These are phyloP conservation scores for Theonella swinhoei DNA, from an alignment of 37 sponge, comb jelly and placozoan genomes.

Conservation along the genomic window DNA sequence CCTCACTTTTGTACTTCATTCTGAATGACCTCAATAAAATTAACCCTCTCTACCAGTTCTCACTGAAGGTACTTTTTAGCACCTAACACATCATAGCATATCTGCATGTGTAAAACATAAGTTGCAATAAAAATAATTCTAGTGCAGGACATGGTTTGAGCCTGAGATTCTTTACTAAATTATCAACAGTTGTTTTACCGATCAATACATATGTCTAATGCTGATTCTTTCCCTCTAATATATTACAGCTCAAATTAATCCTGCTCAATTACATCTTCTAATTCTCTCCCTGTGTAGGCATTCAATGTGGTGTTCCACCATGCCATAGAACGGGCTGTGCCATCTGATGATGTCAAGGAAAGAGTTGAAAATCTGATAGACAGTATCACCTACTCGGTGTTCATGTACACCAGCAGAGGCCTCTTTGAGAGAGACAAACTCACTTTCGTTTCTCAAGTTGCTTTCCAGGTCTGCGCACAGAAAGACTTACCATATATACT, in stretches of 20 bases:
- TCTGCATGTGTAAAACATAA: too few species aligned
- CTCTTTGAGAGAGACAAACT: slow-evolving; percentile 97
- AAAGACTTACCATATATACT: not conserved
- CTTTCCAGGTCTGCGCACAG: slow-evolving; percentile 80
- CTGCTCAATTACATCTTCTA: not conserved
- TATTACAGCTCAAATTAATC: not conserved
- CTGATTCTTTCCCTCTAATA: not conserved
- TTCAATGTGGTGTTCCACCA: slow-evolving; percentile 99
- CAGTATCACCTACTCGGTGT: slow-evolving; percentile 95
- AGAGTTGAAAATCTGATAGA: slow-evolving; percentile 94
- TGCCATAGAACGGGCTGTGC: slow-evolving; percentile 92
- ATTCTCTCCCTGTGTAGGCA: slow-evolving; percentile 46
- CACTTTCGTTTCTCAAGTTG: slow-evolving; percentile 94
- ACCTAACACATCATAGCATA: too few species aligned
- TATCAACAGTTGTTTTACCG: too few species aligned
- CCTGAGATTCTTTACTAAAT: too few species aligned
- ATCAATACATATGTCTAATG: too few species aligned
- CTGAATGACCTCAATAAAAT: slow-evolving; percentile 98
- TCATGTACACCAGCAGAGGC: slow-evolving; percentile 95
- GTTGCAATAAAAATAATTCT: too few species aligned
- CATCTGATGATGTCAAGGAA: slow-evolving; percentile 82
- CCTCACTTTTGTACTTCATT: slow-evolving; percentile 97
- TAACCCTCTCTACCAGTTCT: slow-evolving; percentile 99
- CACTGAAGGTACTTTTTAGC: slow-evolving; percentile 78
- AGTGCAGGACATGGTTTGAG: too few species aligned